phyloP scores from a whole-genome alignment of 2,113 vertebrate genomes.

The Psophia crepitans region DNA sequence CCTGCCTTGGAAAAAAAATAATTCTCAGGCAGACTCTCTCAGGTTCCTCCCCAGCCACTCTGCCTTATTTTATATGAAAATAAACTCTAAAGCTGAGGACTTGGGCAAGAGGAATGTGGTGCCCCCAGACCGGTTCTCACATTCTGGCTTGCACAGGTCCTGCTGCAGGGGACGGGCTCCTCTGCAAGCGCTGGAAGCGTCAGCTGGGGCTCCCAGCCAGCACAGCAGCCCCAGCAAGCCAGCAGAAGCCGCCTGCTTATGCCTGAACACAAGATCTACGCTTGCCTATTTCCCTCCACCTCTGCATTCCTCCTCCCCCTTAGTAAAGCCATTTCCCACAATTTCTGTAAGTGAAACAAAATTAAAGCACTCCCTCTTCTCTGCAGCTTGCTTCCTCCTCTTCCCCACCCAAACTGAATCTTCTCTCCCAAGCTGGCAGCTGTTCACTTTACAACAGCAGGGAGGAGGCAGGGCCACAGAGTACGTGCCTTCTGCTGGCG shows the following conservation, averaged over 20 bases:
- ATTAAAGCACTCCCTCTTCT: neutral
- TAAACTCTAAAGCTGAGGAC: neutral
- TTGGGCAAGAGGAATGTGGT: neutral
- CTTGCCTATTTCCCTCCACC: neutral
- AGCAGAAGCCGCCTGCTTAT: neutral
- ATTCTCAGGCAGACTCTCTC: neutral
- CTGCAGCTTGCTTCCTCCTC: neutral
- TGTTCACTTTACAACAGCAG: neutral
- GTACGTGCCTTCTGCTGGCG: neutral
- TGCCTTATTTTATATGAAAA: neutral
- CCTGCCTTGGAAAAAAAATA: neutral
- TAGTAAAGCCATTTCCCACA: neutral
- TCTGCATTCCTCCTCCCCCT: rapidly evolving
- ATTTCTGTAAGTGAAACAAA: neutral
- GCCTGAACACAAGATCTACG: neutral
- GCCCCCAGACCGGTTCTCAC: neutral
- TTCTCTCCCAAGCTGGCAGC: neutral
- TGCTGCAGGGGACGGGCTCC: neutral
- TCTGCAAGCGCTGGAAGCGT: neutral
- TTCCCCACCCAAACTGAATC: neutral
- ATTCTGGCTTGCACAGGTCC: neutral
- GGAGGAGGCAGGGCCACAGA: neutral
- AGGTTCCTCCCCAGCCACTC: neutral
- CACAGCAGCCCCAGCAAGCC: neutral
- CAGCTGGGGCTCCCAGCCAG: neutral